A percentile compares a stretch with the other conserved stretches of the same genome.
Evolutionary conservation across 2,113 vertebrate species (phyloP).

Genomic region (Calyptommatus sinebrachiatus): DNA sequence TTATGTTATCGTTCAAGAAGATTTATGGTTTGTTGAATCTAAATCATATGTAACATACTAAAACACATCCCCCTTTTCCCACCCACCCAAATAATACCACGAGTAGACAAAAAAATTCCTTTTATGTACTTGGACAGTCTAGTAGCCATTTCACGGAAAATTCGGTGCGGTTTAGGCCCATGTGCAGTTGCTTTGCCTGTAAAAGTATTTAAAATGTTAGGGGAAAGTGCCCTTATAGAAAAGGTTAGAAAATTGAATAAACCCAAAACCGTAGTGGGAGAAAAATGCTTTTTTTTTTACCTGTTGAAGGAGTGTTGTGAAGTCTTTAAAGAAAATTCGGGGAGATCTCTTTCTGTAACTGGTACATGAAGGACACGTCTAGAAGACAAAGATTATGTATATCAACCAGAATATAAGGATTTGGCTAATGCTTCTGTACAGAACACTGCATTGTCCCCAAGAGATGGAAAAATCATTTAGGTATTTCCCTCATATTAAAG

Average conservation of each 20-base stretch:
- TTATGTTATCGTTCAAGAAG: no score
- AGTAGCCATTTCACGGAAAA: conserved; percentile 61
- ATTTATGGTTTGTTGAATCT: background rate
- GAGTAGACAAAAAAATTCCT: conserved; percentile 35
- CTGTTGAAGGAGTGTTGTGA: conserved; percentile 63
- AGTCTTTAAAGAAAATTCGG: conserved; percentile 60
- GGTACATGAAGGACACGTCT: conserved; percentile 64
- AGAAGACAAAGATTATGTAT: conserved; percentile 40
- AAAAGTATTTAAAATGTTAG: conserved; percentile 37
- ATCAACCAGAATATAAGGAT: background rate
- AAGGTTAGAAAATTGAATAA: background rate
- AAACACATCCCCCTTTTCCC: background rate
- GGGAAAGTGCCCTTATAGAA: background rate
- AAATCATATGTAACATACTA: background rate
- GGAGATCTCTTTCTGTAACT: conserved; percentile 55
- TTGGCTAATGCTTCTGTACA: background rate
- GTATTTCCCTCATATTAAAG: background rate
- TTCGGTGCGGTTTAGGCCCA: conserved; percentile 31
- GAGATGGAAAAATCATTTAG: background rate
- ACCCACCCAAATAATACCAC: conserved; percentile 27
- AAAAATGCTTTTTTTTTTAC: conserved; percentile 62
- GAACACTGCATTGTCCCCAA: background rate
- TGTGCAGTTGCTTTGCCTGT: conserved; percentile 56
- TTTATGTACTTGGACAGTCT: conserved; percentile 51
- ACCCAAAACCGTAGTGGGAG: background rate